A percentile compares a stretch with the other conserved stretches of the same genome.
Conservation (phyloP, 1,140 invertebrate species). For the Drosophila eugracilis region DNA sequence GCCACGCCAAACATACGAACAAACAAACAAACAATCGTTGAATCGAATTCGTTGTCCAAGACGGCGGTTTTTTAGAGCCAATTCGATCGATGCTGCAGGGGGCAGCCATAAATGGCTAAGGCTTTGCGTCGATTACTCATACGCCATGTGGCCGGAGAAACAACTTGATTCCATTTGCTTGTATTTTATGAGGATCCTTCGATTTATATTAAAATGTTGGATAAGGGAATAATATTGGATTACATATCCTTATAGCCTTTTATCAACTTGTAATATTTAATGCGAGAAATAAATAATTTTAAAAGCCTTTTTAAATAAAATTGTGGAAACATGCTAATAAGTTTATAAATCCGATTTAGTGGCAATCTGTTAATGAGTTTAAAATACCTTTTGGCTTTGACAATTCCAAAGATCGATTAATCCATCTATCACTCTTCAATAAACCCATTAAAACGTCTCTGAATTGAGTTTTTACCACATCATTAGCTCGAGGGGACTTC, state of each 20-base stretch:
- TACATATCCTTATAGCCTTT: no score
- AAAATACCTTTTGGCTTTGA: neutral
- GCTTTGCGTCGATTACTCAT: constrained; percentile 44
- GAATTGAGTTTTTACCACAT: constrained; percentile 36
- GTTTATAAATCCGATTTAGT: neutral
- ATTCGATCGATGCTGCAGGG: constrained; percentile 44
- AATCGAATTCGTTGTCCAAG: constrained; percentile 30
- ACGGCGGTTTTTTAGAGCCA: constrained; percentile 2
- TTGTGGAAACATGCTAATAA: no score
- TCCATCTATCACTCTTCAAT: constrained; percentile 22
- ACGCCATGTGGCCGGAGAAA: constrained; percentile 40
- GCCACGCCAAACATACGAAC: constrained; percentile 4
- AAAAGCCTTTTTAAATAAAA: neutral
- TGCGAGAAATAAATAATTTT: no score
- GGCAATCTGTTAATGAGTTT: neutral
- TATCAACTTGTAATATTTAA: no score
- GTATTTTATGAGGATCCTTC: no score
- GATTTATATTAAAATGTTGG: no score
- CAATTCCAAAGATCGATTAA: constrained; percentile 14
- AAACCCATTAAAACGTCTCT: constrained; percentile 15
- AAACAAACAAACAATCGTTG: constrained; percentile 13
- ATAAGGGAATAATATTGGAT: no score
- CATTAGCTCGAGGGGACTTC: constrained; percentile 27
- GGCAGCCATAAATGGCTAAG: constrained; percentile 52
- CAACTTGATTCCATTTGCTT: constrained; percentile 32